Base-by-base conservation (phyloP, 2,888 invertebrate species). In the Coelogynopora nodosa region DNA sequence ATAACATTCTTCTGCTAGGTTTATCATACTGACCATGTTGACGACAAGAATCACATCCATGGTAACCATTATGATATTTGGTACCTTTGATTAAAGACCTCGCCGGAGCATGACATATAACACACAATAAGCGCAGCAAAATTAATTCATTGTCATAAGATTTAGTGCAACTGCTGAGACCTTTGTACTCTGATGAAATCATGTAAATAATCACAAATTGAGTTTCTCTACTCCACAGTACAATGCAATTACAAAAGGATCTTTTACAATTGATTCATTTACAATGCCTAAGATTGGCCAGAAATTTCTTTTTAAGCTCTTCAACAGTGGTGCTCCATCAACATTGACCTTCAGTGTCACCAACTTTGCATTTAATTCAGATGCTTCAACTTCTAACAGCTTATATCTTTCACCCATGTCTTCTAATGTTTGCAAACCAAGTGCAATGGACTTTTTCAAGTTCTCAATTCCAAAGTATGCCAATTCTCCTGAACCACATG, bases 101-200 rank as follows among this genome's bases (percentile, higher is more conserved):
- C n/a, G 87, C 87, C 2, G 87, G 87, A n/a, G 88, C 88, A 82
- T 88, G 88, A 0, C 87, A 88, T 29, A 88, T 85, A 82, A 88
- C 81, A 23, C 80, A 86, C 1, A 29, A 80, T 26, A 88, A 82
- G 30, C 27, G 86, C 27, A 88, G 49, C 49, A 49, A 49, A 49
- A 49, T 49, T 49, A 18, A 49, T 49, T 49, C 49, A 49, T 49
- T 49, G 49, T 49, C 49, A 49, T 49, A 49, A 49, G 49, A 49
- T 49, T 49, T 49, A 49, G 49, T 18, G 18, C 49, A 49, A 49
- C 49, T 49, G 49, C 49, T 49, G 49, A 49, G 49, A 49, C 49
- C 49, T 49, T 49, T 49, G 18, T 49, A 49, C 49, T 49, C 49
- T 49, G 49, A 49, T 49, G 49, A 49, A 49, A 49, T 49, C 49